These are phyloP conservation scores for Drosophila niveifrons DNA, from an alignment of 2,888 invertebrate species.

Conservation along the genomic window DNA sequence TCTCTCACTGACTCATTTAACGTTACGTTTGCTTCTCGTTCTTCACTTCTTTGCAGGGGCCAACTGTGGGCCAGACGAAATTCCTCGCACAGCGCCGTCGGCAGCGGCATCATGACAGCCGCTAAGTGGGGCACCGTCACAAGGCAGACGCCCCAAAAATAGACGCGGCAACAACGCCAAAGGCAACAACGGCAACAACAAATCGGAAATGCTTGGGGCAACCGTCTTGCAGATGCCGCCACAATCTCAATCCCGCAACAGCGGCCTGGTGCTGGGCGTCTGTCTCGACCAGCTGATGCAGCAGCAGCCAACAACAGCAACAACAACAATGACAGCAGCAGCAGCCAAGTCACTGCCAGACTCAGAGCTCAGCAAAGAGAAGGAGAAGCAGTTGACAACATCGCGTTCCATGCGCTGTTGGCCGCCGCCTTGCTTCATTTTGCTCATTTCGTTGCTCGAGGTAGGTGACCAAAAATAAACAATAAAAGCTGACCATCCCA, in stretches of 20 bases:
- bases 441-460: constrained; percentile 96
- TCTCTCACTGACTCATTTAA: constrained; percentile 15
- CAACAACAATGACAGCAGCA: constrained; percentile 11
- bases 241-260: constrained; percentile 43
- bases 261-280: constrained; percentile 72
- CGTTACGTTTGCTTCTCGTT: constrained; percentile 9
- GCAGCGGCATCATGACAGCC: constrained; percentile 72
- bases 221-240: constrained; percentile 79
- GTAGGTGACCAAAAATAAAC: constrained; percentile 87
- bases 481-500: constrained; percentile 6
- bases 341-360: constrained; percentile 22
- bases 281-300: constrained; percentile 75
- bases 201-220: constrained; percentile 64
- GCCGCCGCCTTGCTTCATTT: constrained; percentile 97
- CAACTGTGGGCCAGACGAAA: constrained; percentile 72
- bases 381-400: constrained; percentile 89
- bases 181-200: constrained; percentile 29
- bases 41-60: constrained; percentile 64
- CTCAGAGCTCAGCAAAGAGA: constrained; percentile 79
- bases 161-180: constrained; percentile 48
- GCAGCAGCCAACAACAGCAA: constrained; percentile 20
- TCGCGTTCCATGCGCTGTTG: constrained; percentile 95
- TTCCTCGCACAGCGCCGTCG: constrained; percentile 63
- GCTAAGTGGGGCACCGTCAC: constrained; percentile 81
- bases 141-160: constrained; percentile 80